Percentiles rank a stretch among this genome's conserved stretches.
Conservation (phyloP, 2,888 invertebrate species). For the Epinotia bilunana region DNA sequence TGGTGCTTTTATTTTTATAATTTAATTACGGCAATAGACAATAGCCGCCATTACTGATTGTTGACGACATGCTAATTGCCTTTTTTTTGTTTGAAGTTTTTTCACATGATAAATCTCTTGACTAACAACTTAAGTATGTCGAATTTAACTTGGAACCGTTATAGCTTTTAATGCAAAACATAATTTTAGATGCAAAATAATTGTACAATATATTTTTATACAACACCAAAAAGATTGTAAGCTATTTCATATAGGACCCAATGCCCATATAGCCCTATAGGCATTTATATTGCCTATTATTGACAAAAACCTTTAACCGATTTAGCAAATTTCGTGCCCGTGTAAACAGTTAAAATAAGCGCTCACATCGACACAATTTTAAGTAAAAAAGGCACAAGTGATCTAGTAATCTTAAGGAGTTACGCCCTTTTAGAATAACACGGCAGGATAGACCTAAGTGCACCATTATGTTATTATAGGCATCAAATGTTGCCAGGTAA, state of each 20-base stretch:
- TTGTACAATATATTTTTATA: not conserved
- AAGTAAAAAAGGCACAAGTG: constrained; percentile 20
- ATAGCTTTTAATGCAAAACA: no score
- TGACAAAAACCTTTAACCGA: constrained; percentile 24
- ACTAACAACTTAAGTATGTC: not conserved
- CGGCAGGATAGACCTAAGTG: constrained; percentile 56
- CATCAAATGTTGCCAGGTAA: constrained; percentile 81
- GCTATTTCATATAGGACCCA: not conserved
- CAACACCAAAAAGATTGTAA: not conserved
- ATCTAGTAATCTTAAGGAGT: not conserved
- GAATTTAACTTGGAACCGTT: no score
- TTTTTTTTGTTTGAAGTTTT: constrained; percentile 14
- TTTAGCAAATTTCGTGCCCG: constrained; percentile 47
- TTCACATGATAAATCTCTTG: constrained; percentile 4
- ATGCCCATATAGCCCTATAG: constrained; percentile 2
- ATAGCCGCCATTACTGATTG: constrained; percentile 73
- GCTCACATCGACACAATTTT: constrained; percentile 51
- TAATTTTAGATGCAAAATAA: no score
- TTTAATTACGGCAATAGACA: constrained; percentile 80
- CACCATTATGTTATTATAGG: constrained; percentile 80
- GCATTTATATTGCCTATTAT: constrained; percentile 24
- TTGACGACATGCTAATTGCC: constrained; percentile 71
- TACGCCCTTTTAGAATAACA: constrained; percentile 8
- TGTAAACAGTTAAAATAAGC: constrained; percentile 52
- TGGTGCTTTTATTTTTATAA: constrained; percentile 79